These are phyloP conservation scores for Zosterops lateralis DNA, from an alignment of 2,113 vertebrate genomes.

Conservation along the genomic window DNA sequence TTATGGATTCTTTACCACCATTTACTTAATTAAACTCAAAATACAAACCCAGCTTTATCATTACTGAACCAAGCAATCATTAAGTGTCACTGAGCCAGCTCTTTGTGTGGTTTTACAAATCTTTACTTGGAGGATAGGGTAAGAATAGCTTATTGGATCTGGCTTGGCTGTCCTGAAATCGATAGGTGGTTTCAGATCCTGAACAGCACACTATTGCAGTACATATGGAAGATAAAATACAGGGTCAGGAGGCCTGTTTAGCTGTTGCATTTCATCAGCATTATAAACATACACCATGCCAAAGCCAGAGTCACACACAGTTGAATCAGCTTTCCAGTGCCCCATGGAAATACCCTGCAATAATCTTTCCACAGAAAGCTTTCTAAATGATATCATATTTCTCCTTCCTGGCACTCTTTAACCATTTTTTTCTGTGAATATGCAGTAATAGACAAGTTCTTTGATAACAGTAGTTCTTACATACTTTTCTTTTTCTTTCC, in stretches of 20 bases:
- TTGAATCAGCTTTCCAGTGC: not conserved
- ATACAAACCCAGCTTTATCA: not conserved
- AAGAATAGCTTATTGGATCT: not conserved
- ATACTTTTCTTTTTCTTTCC: not conserved
- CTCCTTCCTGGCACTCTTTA: not conserved
- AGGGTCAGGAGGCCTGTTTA: not conserved
- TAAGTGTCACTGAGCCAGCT: conserved; percentile 1
- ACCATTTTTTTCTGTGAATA: not conserved
- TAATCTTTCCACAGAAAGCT: not conserved
- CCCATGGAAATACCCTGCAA: conserved; percentile 1
- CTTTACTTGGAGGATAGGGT: not conserved
- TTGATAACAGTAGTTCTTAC: not conserved
- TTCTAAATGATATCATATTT: not conserved
- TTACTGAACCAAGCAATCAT: conserved; percentile 23
- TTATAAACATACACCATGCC: not conserved
- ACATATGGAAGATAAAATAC: not conserved
- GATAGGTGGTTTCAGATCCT: not conserved
- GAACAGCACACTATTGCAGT: not conserved
- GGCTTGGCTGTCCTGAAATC: not conserved
- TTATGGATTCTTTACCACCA: conserved; percentile 17
- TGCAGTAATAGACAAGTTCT: not conserved
- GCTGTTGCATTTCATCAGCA: not conserved
- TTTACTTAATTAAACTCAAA: conserved; percentile 50
- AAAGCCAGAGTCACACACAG: not conserved
- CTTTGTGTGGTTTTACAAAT: not conserved